Evolutionary conservation across 2,888 invertebrate genomes (phyloP).

Genomic region (Aphodius granarius): DNA sequence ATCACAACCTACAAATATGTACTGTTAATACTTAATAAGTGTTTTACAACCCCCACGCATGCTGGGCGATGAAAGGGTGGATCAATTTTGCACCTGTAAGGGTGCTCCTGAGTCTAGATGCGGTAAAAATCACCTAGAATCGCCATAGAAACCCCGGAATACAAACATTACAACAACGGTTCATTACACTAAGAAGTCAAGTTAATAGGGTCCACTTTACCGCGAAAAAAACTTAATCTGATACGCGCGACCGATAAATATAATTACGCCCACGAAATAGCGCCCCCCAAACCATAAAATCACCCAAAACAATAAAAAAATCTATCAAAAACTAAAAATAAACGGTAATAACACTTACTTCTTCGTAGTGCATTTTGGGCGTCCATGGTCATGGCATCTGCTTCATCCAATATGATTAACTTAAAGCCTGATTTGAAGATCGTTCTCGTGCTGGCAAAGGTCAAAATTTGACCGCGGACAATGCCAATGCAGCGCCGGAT

Average conservation of each 20-base stretch:
- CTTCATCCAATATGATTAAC: constrained; percentile 96
- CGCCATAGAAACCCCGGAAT: background rate
- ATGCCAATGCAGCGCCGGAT: constrained; percentile 97
- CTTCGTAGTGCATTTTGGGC: constrained; percentile 97
- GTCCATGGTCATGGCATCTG: constrained; percentile 99
- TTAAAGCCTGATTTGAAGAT: constrained; percentile 94
- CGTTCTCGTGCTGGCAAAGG: constrained; percentile 95
- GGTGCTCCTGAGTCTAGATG: background rate
- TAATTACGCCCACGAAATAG: background rate
- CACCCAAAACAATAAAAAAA: too few relatives aligned
- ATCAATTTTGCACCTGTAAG: constrained; percentile 25
- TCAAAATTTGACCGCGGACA: constrained; percentile 90
- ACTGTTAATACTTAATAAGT: background rate
- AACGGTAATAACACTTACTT: constrained; percentile 62
- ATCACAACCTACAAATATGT: background rate
- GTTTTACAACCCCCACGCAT: background rate
- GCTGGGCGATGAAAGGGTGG: background rate
- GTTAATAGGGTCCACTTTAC: background rate
- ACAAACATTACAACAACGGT: constrained; percentile 20
- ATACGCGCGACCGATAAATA: background rate
- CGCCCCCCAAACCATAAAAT: background rate
- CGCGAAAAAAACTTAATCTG: background rate
- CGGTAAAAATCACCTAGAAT: background rate
- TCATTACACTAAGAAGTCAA: constrained; percentile 7
- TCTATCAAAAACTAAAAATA: background rate